phyloP scores from a whole-genome alignment of 2,888 invertebrate species.

The Holacanthella duospinosa region DNA sequence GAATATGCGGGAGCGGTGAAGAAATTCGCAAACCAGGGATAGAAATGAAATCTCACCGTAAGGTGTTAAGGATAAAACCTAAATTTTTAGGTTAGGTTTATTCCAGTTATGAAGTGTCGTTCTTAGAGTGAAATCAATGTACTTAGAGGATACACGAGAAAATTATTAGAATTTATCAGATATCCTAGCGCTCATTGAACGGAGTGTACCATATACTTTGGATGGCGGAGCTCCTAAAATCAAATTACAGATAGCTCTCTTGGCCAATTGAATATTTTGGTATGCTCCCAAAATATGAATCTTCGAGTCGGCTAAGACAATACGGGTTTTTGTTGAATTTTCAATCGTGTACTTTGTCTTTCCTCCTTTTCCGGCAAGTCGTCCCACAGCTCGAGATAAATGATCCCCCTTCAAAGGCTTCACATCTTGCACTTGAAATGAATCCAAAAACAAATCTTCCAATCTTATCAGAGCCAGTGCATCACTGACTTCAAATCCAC shows the following conservation, averaged over 20 bases:
- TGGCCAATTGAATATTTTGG: conserved; percentile 88
- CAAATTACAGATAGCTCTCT: conserved; percentile 88
- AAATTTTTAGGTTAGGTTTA: too few species aligned
- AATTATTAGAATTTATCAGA: conserved; percentile 62
- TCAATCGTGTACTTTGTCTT: conserved; percentile 97
- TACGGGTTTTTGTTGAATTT: conserved; percentile 95
- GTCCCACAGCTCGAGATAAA: conserved; percentile 87
- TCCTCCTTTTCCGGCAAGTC: conserved; percentile 94
- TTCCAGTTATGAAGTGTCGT: too few species aligned
- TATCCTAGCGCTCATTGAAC: conserved; percentile 71
- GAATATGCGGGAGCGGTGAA: too few species aligned
- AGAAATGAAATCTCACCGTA: too few species aligned
- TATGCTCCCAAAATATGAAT: conserved; percentile 95
- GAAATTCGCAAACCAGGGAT: too few species aligned
- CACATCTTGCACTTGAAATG: conserved; percentile 93
- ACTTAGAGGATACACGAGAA: too few species aligned
- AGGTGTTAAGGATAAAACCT: too few species aligned
- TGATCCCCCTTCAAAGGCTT: conserved; percentile 93
- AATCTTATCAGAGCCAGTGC: conserved; percentile 84
- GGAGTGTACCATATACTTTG: conserved; percentile 91
- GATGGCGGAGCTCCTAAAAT: conserved; percentile 95
- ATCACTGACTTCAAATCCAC: conserved; percentile 95
- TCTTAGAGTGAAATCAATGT: too few species aligned
- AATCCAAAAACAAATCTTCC: conserved; percentile 93
- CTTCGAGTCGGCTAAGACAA: conserved; percentile 91